Percentiles rank a stretch among this genome's conserved stretches.
These are phyloP conservation scores for Sinocyclocheilus maitianheensis DNA, from an alignment of 2,113 vertebrate genomes.

Conservation along the genomic window DNA sequence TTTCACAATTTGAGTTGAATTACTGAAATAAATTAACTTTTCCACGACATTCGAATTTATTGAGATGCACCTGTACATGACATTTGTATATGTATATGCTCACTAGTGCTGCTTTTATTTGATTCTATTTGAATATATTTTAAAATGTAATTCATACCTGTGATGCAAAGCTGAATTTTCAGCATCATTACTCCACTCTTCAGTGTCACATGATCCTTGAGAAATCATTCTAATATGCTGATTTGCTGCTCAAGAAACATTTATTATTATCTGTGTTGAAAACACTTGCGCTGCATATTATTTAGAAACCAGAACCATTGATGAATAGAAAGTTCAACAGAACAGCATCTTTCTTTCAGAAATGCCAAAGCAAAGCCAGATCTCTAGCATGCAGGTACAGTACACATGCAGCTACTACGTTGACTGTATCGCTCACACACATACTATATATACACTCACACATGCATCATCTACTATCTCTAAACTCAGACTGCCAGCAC, in stretches of 20 bases:
- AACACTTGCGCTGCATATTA: background rate
- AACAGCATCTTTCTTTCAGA: background rate
- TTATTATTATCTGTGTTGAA: background rate
- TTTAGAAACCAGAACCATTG: background rate
- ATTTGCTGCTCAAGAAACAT: background rate
- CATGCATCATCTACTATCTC: slow-evolving; percentile 18
- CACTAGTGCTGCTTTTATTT: background rate
- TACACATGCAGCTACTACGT: background rate
- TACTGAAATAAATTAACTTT: no score
- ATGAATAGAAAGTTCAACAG: background rate
- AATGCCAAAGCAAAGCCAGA: background rate
- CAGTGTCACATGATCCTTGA: background rate
- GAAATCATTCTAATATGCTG: background rate
- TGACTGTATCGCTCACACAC: background rate
- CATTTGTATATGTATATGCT: no score
- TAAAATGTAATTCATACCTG: no score
- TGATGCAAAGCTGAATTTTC: no score
- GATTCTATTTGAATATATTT: background rate
- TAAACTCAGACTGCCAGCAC: background rate
- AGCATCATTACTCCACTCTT: background rate
- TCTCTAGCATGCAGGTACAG: background rate
- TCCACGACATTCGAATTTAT: no score
- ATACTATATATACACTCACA: background rate
- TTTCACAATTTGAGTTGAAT: no score
- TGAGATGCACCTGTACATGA: no score